phyloP scores from a whole-genome alignment of 2,113 vertebrate species.

The Caranx melampygus region DNA sequence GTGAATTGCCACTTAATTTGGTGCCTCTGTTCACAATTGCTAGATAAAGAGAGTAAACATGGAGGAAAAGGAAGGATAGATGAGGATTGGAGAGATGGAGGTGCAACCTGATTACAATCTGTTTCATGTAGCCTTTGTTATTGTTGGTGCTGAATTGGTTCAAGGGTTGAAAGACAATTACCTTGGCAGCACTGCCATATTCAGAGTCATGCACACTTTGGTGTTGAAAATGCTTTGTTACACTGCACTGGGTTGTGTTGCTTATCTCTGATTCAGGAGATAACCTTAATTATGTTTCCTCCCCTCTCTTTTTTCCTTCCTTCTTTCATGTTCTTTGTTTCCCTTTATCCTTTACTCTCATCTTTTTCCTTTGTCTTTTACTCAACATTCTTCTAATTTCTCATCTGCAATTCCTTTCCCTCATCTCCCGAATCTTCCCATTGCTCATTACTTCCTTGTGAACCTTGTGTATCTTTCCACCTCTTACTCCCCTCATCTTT shows the following conservation, averaged over 20 bases:
- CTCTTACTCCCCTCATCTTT: constrained; percentile 8
- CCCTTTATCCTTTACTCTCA: constrained; percentile 14
- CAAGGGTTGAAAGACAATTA: constrained; percentile 58
- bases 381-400: constrained; percentile 12
- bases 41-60: constrained; percentile 61
- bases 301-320: constrained; percentile 11
- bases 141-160: constrained; percentile 64
- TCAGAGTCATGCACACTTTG: constrained; percentile 39
- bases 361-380: constrained; percentile 1
- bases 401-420: constrained; percentile 18
- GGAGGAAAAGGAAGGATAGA: constrained; percentile 31
- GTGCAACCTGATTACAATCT: constrained; percentile 57
- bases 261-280: constrained; percentile 40
- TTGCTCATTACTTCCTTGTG: background rate
- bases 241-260: constrained; percentile 24
- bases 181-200: constrained; percentile 40
- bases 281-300: constrained; percentile 48
- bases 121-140: constrained; percentile 57
- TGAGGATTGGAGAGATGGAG: constrained; percentile 33
- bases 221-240: constrained; percentile 40
- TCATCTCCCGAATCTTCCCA: constrained; percentile 10
- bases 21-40: constrained; percentile 46
- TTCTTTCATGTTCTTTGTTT: constrained; percentile 21
- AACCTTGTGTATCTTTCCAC: background rate
- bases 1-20: constrained; percentile 59